Evolutionary conservation across 2,797 vertebrate genomes (phyloP).

Genomic region (Phyllotis vaccarum): DNA sequence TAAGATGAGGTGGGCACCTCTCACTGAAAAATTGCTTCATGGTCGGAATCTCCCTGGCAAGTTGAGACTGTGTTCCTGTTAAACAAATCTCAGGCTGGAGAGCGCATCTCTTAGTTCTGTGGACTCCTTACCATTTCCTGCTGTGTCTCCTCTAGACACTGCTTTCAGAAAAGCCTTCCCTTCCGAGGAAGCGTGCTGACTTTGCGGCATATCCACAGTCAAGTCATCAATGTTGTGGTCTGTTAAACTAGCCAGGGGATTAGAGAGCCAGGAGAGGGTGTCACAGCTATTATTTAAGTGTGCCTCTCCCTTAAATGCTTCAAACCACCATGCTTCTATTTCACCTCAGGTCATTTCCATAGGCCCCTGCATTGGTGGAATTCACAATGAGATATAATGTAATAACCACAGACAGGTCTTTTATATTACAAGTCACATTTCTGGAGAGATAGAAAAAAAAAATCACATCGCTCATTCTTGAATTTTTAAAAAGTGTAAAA

Average conservation of each 20-base stretch:
- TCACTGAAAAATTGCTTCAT: constrained; percentile 66
- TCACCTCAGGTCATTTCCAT: neutral
- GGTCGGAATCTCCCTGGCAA: constrained; percentile 78
- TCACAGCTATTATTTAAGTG: neutral
- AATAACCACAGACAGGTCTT: neutral
- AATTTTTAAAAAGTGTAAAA: constrained; percentile 16
- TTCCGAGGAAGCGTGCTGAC: constrained; percentile 11
- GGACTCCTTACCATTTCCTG: neutral
- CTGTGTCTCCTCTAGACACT: neutral
- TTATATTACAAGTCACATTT: constrained; percentile 23
- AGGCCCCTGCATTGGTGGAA: neutral
- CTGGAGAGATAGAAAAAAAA: neutral
- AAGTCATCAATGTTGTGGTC: constrained; percentile 57
- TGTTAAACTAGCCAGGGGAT: constrained; percentile 38
- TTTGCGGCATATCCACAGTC: neutral
- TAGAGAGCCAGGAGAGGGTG: constrained; percentile 3
- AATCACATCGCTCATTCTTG: neutral
- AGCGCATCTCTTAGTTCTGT: constrained; percentile 65
- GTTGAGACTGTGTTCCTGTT: constrained; percentile 80
- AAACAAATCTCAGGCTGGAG: constrained; percentile 69
- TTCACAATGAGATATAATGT: neutral
- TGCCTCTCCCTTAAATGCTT: neutral
- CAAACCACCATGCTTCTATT: neutral
- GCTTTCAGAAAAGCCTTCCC: constrained; percentile 39
- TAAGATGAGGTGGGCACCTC: neutral